Evolutionary conservation across 2,797 vertebrate genomes (phyloP), one percentile per base, ranked within the genome.

Genomic region (Babyrousa celebensis): DNA sequence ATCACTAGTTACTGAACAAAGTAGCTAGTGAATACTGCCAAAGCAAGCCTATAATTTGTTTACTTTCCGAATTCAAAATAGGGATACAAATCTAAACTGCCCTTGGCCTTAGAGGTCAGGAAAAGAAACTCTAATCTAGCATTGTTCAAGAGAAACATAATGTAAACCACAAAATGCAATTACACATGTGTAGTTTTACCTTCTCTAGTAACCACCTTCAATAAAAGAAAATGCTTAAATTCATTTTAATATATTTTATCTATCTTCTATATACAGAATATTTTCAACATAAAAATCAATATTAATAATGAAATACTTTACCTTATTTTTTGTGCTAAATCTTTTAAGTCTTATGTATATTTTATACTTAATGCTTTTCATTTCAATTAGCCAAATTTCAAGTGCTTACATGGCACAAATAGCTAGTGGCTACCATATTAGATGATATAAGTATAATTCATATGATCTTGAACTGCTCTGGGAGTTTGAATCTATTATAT

Each of bases 241-340:
- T 89, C 17, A 83, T 58, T 94, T 94, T 23, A 89, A 92, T 88
- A 29, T 25, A 36, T 91, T 91, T 56, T 52, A 62, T 89, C 88
- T 56, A 52, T 75, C 68, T 14, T 83, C 27, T 72, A 43, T 36
- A 58, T 40, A 40, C 10, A 86, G 7, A 92, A 83, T 25, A 91
- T 62, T 74, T 84, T 63, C 15, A 89, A 67, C 20, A 83, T 68
- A 60, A 71, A 71, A 88, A 54, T 77, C 23, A 91, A 67, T 74
- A 93, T 60, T n/a, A 92, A 56, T 89, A 79, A n/a, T 83, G 4
- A 88, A 63, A 70, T 52, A 48, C 48, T 79, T 93, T 72, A 6
- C 4, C 63, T 71, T 82, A 21, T 75, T 52, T 32, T 92, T 91
- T 68, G 5, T 40, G 48, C 23, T 89, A 80, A 54, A 10, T 72